Evolutionary conservation across 1,140 invertebrate genomes (phyloP).

Genomic region (Littorina saxatilis): DNA sequence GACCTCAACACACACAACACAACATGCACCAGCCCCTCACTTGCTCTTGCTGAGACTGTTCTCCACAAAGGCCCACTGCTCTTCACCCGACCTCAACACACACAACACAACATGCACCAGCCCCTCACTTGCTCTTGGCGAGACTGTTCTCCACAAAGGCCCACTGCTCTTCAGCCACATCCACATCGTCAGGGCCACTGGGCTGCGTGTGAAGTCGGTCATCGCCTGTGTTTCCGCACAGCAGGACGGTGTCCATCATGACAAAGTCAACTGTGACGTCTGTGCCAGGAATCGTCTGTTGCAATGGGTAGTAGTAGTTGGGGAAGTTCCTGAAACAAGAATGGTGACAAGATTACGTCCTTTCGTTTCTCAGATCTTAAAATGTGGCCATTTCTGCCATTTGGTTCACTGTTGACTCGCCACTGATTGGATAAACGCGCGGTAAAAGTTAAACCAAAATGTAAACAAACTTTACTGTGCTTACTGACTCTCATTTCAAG

Average conservation of each 20-base stretch:
- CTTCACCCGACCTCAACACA: no score
- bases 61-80: no score
- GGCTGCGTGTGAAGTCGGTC: slow-evolving; percentile 53
- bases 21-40: no score
- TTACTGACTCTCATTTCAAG: no score
- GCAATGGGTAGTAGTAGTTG: slow-evolving; percentile 74
- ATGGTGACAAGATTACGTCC: neutral
- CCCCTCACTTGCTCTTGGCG: slow-evolving; percentile 59
- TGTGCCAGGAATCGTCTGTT: slow-evolving; percentile 55
- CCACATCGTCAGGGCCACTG: slow-evolving; percentile 49
- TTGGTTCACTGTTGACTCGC: no score
- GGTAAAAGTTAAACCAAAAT: neutral
- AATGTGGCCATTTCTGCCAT: no score
- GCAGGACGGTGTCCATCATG: slow-evolving; percentile 76
- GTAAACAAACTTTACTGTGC: no score
- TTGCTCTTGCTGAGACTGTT: no score
- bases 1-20: no score
- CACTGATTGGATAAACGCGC: no score
- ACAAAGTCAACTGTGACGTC: slow-evolving; percentile 71
- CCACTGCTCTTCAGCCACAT: slow-evolving; percentile 73
- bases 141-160: slow-evolving; percentile 74
- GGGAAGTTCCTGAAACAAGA: slow-evolving; percentile 74
- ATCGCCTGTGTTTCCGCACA: slow-evolving; percentile 75
- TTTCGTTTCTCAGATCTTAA: no score
- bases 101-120: no score